Percentiles rank a stretch among this genome's conserved stretches.
phyloP scores from a whole-genome alignment of 2,888 invertebrate species.

The Trissolcus brochymenae region DNA sequence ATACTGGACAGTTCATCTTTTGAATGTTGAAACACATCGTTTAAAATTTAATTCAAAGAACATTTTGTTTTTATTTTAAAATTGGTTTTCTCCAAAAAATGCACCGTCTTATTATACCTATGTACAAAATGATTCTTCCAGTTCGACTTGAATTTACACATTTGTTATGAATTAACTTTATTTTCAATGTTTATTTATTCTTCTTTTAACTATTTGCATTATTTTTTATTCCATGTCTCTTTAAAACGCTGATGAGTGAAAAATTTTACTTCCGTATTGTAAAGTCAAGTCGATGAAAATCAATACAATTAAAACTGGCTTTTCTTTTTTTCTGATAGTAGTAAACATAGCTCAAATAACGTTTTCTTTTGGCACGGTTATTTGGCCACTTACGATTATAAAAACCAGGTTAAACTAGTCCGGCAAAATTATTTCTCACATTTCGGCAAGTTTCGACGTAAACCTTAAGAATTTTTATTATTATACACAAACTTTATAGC shows the following conservation, averaged over 20 bases:
- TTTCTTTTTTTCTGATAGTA: slow-evolving; percentile 10
- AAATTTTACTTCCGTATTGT: slow-evolving; percentile 9
- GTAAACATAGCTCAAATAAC: slow-evolving; percentile 47
- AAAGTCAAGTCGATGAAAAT: slow-evolving; percentile 48
- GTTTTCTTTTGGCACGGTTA: slow-evolving; percentile 50
- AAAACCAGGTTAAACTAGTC: slow-evolving; percentile 46
- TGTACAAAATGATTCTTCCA: slow-evolving; percentile 44
- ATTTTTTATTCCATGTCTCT: slow-evolving; percentile 22
- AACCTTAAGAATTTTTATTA: slow-evolving; percentile 20
- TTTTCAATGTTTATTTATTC: slow-evolving; percentile 17
- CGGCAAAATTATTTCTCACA: slow-evolving; percentile 36
- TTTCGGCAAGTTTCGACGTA: slow-evolving; percentile 40
- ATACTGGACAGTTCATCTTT: slow-evolving; percentile 50
- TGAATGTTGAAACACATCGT: slow-evolving; percentile 19
- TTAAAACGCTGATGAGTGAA: slow-evolving; percentile 10
- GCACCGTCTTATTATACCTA: slow-evolving; percentile 43
- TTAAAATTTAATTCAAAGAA: slow-evolving; percentile 11
- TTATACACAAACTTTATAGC: slow-evolving; percentile 7
- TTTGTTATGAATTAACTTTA: background rate
- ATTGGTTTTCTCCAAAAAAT: slow-evolving; percentile 40
- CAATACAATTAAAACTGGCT: slow-evolving; percentile 11
- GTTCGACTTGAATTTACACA: slow-evolving; percentile 33
- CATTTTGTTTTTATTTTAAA: slow-evolving; percentile 13
- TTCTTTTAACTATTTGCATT: slow-evolving; percentile 45
- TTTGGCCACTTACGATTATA: slow-evolving; percentile 48